Evolutionary conservation across 1,140 invertebrate genomes (phyloP), one percentile per base, ranked within the genome.

Genomic region (Steinernema khuongi): DNA sequence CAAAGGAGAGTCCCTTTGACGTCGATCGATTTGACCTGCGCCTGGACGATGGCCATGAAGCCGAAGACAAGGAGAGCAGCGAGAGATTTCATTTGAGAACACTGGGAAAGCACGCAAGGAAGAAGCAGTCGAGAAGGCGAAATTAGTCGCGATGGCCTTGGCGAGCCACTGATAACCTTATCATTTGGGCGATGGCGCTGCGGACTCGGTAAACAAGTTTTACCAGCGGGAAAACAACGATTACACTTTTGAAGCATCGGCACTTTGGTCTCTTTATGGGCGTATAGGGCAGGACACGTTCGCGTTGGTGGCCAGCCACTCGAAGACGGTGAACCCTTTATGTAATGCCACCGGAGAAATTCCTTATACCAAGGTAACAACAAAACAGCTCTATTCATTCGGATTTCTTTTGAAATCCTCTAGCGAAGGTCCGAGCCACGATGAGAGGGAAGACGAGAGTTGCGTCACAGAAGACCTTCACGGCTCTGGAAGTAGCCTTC

Each of bases 351-450:
- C n/a, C n/a, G n/a, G n/a, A n/a, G n/a, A n/a, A n/a, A n/a, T n/a
- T n/a, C n/a, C n/a, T n/a, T n/a, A n/a, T n/a, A n/a, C n/a, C n/a
- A n/a, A n/a, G n/a, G n/a, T n/a, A n/a, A n/a, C n/a, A n/a, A n/a
- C n/a, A n/a, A n/a, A n/a, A n/a, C n/a, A n/a, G n/a, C n/a, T n/a
- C n/a, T n/a, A n/a, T n/a, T n/a, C n/a, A 22, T 60, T 2, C 50
- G 4, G 36, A 41, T 41, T 41, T 11, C 36, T 41, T n/a, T 41
- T 41, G 7, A n/a, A 41, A 41, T 11, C 36, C 36, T 41, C 7
- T n/a, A n/a, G n/a, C n/a, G n/a, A 99, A 99, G 73, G 96, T 98
- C 88, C 97, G 91, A 17, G 91, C 94, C 0, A 99, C 93, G 67
- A 99, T 86, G 31, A 99, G 85, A 1, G 96, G 96, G 87, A 99